Evolutionary conservation across 2,888 invertebrate genomes (phyloP).

Genomic region (Tachina fera): DNA sequence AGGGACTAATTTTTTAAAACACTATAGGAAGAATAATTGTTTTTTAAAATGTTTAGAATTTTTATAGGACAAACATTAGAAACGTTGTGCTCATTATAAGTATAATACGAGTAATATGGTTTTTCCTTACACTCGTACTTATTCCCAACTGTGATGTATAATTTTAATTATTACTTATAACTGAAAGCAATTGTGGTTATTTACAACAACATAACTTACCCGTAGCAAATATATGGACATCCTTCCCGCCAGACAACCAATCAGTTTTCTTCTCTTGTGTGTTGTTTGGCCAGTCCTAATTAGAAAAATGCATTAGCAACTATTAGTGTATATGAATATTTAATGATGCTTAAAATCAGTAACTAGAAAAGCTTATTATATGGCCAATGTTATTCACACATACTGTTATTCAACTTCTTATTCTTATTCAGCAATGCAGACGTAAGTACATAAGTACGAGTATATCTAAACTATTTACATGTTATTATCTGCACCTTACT

Average conservation of each 20-base stretch:
- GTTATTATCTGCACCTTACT: not conserved
- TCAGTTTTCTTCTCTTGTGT: slow-evolving; percentile 27
- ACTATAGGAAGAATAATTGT: too few species aligned
- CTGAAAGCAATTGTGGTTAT: not conserved
- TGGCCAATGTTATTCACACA: slow-evolving; percentile 49
- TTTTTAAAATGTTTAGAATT: too few species aligned
- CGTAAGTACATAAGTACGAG: too few species aligned
- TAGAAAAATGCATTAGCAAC: slow-evolving; percentile 67
- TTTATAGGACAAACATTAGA: too few species aligned
- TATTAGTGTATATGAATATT: slow-evolving; percentile 66
- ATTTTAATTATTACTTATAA: not conserved
- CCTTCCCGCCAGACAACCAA: not conserved
- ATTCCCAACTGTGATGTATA: too few species aligned
- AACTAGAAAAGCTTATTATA: slow-evolving; percentile 59
- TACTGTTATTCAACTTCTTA: not conserved
- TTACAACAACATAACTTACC: slow-evolving; percentile 2
- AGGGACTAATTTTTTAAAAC: too few species aligned
- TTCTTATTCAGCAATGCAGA: not conserved
- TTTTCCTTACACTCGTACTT: not conserved
- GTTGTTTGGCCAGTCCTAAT: slow-evolving; percentile 48
- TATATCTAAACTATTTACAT: not conserved
- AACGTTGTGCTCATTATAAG: too few species aligned
- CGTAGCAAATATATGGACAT: slow-evolving; percentile 2
- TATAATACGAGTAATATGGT: not conserved
- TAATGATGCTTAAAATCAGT: slow-evolving; percentile 66